Evolutionary conservation across 1,140 invertebrate genomes (phyloP).

Genomic region (Bombus superbus): DNA sequence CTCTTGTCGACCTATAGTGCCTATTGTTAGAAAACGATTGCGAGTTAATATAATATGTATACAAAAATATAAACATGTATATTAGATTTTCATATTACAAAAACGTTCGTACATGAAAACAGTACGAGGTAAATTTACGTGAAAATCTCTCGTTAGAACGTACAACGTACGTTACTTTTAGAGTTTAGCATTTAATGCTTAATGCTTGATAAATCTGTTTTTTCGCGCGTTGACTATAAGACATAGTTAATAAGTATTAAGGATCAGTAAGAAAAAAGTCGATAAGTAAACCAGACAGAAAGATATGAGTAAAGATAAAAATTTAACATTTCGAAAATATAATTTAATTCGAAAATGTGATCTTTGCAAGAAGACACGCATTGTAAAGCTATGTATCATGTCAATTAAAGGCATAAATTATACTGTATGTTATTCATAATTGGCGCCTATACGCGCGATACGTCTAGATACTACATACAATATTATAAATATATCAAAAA

Average conservation of each 20-base stretch:
- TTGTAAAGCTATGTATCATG: conserved; percentile 62
- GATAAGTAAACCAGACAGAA: neutral
- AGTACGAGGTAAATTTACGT: conserved; percentile 40
- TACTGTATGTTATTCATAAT: conserved; percentile 37
- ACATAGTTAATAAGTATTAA: conserved; percentile 14
- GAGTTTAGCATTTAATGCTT: conserved; percentile 56
- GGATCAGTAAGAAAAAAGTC: neutral
- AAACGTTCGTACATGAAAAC: conserved; percentile 19
- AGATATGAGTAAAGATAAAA: neutral
- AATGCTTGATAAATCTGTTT: conserved; percentile 52
- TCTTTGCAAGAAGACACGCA: conserved; percentile 53
- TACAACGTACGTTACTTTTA: conserved; percentile 55
- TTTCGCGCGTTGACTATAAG: conserved; percentile 35
- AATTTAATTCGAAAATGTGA: conserved; percentile 31
- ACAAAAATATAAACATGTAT: conserved; percentile 48
- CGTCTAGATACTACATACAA: conserved; percentile 27
- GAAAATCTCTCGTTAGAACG: conserved; percentile 44
- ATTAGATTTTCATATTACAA: conserved; percentile 48
- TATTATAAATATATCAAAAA: conserved; percentile 53
- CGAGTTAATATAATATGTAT: conserved; percentile 50
- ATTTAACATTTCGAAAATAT: neutral
- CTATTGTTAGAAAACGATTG: conserved; percentile 66
- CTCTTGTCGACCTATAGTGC: conserved; percentile 69
- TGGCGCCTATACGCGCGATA: conserved; percentile 43
- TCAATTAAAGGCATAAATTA: conserved; percentile 66